Base-by-base conservation (phyloP, 2,797 vertebrate species). In the Merluccius polli region DNA sequence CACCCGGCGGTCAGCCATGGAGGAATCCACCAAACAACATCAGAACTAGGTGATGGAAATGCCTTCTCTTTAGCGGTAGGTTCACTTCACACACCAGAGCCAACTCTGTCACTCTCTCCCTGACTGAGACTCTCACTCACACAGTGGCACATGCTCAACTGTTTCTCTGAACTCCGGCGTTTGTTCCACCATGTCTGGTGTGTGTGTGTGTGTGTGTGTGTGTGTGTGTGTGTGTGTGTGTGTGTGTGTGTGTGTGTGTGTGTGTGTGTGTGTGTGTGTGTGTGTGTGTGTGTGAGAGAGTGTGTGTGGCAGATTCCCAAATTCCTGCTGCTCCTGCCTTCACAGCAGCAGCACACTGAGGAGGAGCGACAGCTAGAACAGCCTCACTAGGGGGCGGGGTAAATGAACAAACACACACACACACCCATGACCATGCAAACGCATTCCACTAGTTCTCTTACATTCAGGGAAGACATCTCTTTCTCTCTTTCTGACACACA, bases 161-260 rank as follows among this genome's bases (percentile, higher is more conserved):
- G 89, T 90, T 89, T 86, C 86, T 78, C 89, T 92, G 88, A 88
- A 91, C 89, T 85, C 91, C 90, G 89, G 88, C 90, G 92, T 92
- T 93, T 93, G 93, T 94, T 94, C 88, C 90, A 85, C 85, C 88
- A 86, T 86, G 90, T 92, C 90, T 92, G 88, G 85, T 91, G 89
- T 83, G 88, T 84, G 83, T 89, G 91, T 93, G 89, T 94, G 92
- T 94, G 93, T 91, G 93, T 89, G 84, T 86, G 86, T 84, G 85
- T 82, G 84, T 86, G 90, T 75, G 84, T 81, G 86, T 85, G 89
- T 59, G 52, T 8, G 33, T 35, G 33, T 35, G 44, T 48, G 16
- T 4, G 9, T 44, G 41, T 44, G 48, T 52, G 48, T n/a, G 48
- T 21, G 48, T 52, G 48, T 52, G 48, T 52, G 52, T 59, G 92